These are phyloP conservation scores for Grantiella picta DNA, from an alignment of 2,113 vertebrate genomes.

Conservation along the genomic window DNA sequence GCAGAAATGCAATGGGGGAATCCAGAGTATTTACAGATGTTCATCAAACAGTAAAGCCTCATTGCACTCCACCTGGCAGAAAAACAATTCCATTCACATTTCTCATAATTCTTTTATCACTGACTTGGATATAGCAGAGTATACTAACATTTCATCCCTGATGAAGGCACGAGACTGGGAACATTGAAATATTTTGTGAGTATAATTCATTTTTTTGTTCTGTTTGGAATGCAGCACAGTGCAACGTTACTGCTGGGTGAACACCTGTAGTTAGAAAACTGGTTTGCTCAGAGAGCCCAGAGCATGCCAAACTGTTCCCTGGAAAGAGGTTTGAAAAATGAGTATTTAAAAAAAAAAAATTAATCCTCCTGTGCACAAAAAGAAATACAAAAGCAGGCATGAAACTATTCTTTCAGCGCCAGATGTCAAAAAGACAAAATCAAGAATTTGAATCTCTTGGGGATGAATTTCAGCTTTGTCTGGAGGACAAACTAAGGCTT, in stretches of 20 bases:
- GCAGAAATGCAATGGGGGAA: neutral
- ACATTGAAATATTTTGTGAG: conserved; percentile 32
- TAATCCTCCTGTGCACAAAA: neutral
- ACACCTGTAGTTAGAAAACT: conserved; percentile 42
- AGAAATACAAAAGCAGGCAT: conserved; percentile 1
- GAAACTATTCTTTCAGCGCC: neutral
- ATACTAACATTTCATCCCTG: conserved; percentile 15
- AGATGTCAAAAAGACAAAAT: conserved; percentile 12
- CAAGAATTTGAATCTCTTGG: conserved; percentile 17
- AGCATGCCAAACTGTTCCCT: neutral
- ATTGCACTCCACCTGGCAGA: conserved; percentile 17
- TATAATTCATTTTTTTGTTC: conserved; percentile 50
- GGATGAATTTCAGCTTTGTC: conserved; percentile 29
- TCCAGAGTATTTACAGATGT: conserved; percentile 30
- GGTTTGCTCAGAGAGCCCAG: neutral
- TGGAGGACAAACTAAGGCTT: neutral
- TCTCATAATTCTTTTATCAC: conserved; percentile 44
- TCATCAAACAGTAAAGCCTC: conserved; percentile 38
- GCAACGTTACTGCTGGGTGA: conserved; percentile 31
- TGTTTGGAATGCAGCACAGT: neutral
- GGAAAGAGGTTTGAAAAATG: conserved; percentile 17
- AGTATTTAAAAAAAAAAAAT: neutral
- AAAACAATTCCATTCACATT: conserved; percentile 43
- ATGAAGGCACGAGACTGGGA: neutral
- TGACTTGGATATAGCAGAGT: conserved; percentile 38